These are phyloP conservation scores for Folsomia manolachei DNA, from an alignment of 2,888 invertebrate species.

Conservation along the genomic window DNA sequence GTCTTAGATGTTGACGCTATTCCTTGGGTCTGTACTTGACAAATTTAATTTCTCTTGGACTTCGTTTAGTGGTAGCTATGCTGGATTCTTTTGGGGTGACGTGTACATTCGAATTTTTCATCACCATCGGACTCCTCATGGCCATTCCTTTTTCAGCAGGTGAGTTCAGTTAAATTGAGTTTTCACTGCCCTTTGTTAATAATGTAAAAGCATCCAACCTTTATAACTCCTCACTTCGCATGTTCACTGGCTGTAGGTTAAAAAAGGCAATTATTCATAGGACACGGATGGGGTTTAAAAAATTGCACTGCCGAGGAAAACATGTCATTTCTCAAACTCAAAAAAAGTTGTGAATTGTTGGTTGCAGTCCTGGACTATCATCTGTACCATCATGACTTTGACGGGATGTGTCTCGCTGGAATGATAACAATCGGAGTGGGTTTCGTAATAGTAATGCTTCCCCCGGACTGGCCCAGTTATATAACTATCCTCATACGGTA, in stretches of 20 bases:
- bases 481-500: slow-evolving; percentile 83
- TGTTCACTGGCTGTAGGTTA: no score
- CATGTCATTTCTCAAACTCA: background rate
- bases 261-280: no score
- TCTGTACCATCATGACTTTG: slow-evolving; percentile 79
- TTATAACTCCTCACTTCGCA: no score
- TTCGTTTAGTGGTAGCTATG: slow-evolving; percentile 74
- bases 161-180: no score
- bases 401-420: slow-evolving; percentile 93
- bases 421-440: slow-evolving; percentile 86
- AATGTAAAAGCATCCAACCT: no score
- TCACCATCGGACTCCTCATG: slow-evolving; percentile 87
- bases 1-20: no score
- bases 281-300: no score
- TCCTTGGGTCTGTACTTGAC: no score
- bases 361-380: slow-evolving; percentile 77
- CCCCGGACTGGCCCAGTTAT: slow-evolving; percentile 94
- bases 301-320: no score
- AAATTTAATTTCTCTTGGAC: background rate
- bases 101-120: slow-evolving; percentile 89
- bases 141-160: slow-evolving; percentile 93
- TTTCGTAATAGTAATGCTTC: slow-evolving; percentile 90
- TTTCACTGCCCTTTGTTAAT: no score
- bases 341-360: background rate
- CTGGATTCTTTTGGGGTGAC: slow-evolving; percentile 91